Base-by-base conservation (phyloP, 1,140 invertebrate genomes). In the Drosophila nigrodunni region DNA sequence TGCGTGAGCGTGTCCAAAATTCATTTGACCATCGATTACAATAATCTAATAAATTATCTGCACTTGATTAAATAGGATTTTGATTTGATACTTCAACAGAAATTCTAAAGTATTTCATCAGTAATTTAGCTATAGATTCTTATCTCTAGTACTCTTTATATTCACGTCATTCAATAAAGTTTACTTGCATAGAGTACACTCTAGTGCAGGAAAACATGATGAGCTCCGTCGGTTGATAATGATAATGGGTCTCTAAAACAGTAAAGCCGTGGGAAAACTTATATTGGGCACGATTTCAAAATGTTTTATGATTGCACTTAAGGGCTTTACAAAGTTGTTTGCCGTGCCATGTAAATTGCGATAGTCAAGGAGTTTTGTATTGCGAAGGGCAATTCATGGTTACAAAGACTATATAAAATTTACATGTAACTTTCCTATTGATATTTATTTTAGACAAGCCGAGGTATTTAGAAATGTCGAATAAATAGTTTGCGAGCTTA, bases 41-140 rank as follows among this genome's bases (percentile, higher is more conserved):
- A 11, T 62, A 74, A 62, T 64, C 67, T 44, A 75, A 64, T 70
- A 70, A 75, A 75, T 75, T 70, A 75, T 62, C 44, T 46, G 9
- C n/a, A 7, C 35, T 13, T 35, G 66, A 61, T 68, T 68, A 67
- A 59, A 43, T 39, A 39, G 52, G 39, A 73, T 62, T 68, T 69
- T 61, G 15, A 74, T 74, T 25, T 43, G 44, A 39, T 52, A 67
- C 13, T 59, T 52, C 25, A 10, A 15, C 13, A 30, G 11, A 10
- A 7, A 39, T 47, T 50, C 8, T 30, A 9, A 9, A 9, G 30
- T 54, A 54, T 54, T 73, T 59, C 46, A 59, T 58, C 55, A 58
- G n/a, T 67, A 65, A 44, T 55, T 49, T n/a, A 41, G 11, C 9
- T 18, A 13, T 50, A n/a, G 55, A 68, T 60, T 37, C 55, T 68